A percentile compares a stretch with the other conserved stretches of the same genome.
Evolutionary conservation across 2,888 invertebrate species (phyloP).

Genomic region (Eucriotettix oculatus): DNA sequence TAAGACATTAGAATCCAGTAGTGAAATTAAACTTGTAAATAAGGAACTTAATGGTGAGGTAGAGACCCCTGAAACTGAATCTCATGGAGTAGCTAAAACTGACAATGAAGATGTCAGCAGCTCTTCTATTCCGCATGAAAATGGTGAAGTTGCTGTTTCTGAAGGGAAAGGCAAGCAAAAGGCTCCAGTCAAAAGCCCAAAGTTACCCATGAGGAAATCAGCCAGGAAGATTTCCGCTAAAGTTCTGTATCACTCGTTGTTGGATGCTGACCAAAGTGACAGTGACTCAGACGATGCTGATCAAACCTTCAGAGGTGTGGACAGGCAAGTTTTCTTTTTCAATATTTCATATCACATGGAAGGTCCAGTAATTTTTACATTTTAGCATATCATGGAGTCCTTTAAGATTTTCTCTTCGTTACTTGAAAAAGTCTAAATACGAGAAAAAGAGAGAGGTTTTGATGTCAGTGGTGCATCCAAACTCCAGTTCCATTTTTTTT

Average conservation of each 20-base stretch:
- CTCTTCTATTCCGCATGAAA: slow-evolving; percentile 4
- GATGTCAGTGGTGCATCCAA: no score
- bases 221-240: slow-evolving; percentile 2
- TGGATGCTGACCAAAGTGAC: slow-evolving; percentile 4
- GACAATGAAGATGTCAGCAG: slow-evolving; percentile 3
- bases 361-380: no score
- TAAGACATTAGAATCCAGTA: background rate
- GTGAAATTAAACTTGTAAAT: background rate
- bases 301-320: slow-evolving; percentile 8
- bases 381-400: no score
- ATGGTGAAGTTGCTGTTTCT: slow-evolving; percentile 5
- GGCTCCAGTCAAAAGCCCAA: slow-evolving; percentile 2
- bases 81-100: background rate
- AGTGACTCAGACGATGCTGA: slow-evolving; percentile 10
- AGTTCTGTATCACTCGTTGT: slow-evolving; percentile 6
- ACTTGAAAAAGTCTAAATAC: no score
- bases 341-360: background rate
- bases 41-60: background rate
- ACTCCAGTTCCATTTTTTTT: no score
- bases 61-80: background rate
- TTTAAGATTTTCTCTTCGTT: no score
- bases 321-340: slow-evolving; percentile 2
- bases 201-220: background rate
- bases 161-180: slow-evolving; percentile 13
- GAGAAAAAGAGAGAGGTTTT: no score